Evolutionary conservation across 2,888 invertebrate species (phyloP), one percentile per base, ranked within the genome.

Genomic region (Bellardia bayeri): DNA sequence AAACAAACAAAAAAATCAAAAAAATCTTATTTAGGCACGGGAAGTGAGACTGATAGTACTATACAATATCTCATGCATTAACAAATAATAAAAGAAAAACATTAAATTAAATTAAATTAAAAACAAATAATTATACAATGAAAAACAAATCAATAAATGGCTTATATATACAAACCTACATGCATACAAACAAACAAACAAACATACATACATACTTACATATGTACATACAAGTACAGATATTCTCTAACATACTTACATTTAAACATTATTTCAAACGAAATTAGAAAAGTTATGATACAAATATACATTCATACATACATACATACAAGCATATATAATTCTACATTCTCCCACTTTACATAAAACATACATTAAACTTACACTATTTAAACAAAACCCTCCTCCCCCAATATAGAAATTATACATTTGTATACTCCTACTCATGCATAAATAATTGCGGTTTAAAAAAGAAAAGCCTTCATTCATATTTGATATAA

Each of bases 11-110:
- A 68, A 87, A 86, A 82, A 88, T 89, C 23, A 8, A 85, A 86
- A 66, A 82, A 88, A 89, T 88, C 87, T 89, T 89, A 88, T 89
- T 86, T 90, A 90, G 91, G 91, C 91, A 92, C 91, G 90, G 90
- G 89, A 92, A 89, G 92, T 92, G 92, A 92, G 92, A 92, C 92
- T 92, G 92, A 92, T 92, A 92, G 91, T 91, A 91, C 90, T 92
- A 92, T 91, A 85, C 87, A 84, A 85, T 85, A 88, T 88, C 88
- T 86, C 88, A 88, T 86, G 86, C 83, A 86, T 83, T 82, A 86
- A 82, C 45, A 76, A 82, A 75, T 56, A 74, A 81, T 71, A 66
- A 58, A 61, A 49, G 9, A 79, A 63, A 69, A 51, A 69, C 45
- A 45, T 45, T 45, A 68, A 42, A 61, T 23, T 37, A 51, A 37